phyloP scores from a whole-genome alignment of 2,113 vertebrate species.

The Sialia sialis region DNA sequence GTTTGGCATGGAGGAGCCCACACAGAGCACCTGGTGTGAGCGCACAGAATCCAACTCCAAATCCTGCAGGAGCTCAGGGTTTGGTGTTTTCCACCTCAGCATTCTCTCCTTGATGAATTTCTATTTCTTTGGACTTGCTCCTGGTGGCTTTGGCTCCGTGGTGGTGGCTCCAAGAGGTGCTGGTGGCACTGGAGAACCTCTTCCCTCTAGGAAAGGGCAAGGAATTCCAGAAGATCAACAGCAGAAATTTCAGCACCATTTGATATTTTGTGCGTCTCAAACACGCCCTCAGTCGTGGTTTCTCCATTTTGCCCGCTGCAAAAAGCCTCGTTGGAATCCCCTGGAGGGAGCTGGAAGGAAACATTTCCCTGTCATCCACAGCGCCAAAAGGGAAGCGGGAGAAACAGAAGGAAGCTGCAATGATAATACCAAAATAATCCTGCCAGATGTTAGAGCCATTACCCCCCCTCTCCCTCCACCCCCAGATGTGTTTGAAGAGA shows the following conservation, averaged over 20 bases:
- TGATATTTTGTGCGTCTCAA: fast-evolving
- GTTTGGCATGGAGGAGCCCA: neutral
- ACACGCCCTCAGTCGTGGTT: neutral
- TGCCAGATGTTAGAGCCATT: slow-evolving; percentile 50
- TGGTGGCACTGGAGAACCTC: neutral
- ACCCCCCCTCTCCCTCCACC: neutral
- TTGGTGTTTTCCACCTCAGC: neutral
- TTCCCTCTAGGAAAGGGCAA: neutral
- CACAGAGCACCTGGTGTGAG: neutral
- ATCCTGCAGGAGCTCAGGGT: neutral
- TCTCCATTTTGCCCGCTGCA: neutral
- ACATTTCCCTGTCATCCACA: slow-evolving; percentile 1
- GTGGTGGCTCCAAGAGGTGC: neutral
- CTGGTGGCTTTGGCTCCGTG: neutral
- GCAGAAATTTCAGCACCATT: neutral
- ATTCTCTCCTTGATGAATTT: neutral
- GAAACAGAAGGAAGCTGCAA: slow-evolving; percentile 50
- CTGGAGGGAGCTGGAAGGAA: neutral
- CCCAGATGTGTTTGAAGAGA: slow-evolving; percentile 57
- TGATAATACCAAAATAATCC: slow-evolving; percentile 56
- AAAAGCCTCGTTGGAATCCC: neutral
- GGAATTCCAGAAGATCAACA: neutral
- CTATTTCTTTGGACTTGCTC: neutral
- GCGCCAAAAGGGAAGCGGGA: slow-evolving; percentile 34
- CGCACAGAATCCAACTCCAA: neutral